Base-by-base conservation (phyloP, 2,888 invertebrate species). In the Didymodactylos carnosus region DNA sequence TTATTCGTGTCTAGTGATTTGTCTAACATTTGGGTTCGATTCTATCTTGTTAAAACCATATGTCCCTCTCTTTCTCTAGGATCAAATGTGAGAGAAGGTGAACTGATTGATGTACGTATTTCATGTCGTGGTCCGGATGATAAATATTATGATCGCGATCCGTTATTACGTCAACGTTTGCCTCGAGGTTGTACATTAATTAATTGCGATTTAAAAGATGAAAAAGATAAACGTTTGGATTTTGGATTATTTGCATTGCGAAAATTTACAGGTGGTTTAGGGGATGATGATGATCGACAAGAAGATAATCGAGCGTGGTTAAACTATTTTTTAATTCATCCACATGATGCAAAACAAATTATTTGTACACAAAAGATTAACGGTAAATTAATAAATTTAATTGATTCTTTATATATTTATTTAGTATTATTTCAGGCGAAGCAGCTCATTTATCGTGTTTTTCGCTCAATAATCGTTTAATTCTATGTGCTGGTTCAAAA, bases 221-320 rank as follows among this genome's bases (percentile, higher is more conserved):
- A 62, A 35, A 10, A 16, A 3, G 29, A 62, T 6, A 29, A 29
- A 35, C 62, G 62, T 19, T 62, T 62, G 35, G 35, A 62, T 62
- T 62, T 62, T 35, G 78, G 82, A 6, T 78, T 84, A 5, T 83
- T 83, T 77, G 85, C 83, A 0, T 78, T 84, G 75, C 81, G 82
- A 75, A 85, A 84, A 77, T 85, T 84, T 76, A 84, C 83, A 6
- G 85, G 84, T n/a, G 84, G 84, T 3, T 79, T 84, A 72, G 84
- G 84, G 62, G 84, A 84, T 79, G 85, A 84, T 77, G 84, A 84
- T 78, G 84, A 84, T 73, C 77, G 80, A 72, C 79, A 80, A 62
- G 76, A 78, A 73, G 62, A 62, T 62, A 80, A 80, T 75, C 80
- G 81, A 73, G 62, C 62, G 11, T 62, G 62, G 62, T 35, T 62